A percentile compares a stretch with the other conserved stretches of the same genome.
Evolutionary conservation across 2,888 invertebrate genomes (phyloP).

Genomic region (Gibbula magus): DNA sequence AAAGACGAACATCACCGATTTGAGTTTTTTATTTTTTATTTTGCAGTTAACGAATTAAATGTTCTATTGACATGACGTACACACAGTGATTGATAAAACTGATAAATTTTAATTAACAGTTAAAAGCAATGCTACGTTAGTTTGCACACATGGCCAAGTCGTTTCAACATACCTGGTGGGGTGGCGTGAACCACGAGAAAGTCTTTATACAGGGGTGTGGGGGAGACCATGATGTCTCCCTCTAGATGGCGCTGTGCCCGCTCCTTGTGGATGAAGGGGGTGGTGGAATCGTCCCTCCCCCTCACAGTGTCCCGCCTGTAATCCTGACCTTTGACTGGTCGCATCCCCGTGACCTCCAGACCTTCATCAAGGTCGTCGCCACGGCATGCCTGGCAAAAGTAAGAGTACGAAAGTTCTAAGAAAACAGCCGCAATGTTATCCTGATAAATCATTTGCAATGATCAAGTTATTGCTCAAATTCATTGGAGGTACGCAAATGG

Average conservation of each 20-base stretch:
- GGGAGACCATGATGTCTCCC: constrained; percentile 28
- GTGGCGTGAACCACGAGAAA: constrained; percentile 60
- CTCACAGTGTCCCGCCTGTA: not conserved
- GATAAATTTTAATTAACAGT: too few species aligned
- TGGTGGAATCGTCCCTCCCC: not conserved
- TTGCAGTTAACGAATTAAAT: too few species aligned
- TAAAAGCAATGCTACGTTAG: too few species aligned
- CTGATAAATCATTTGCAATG: too few species aligned
- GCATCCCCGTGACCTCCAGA: constrained; percentile 34
- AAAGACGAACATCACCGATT: too few species aligned
- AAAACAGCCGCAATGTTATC: too few species aligned
- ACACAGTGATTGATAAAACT: too few species aligned
- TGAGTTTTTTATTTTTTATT: too few species aligned
- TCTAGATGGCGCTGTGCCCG: not conserved
- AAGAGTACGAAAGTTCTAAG: not conserved
- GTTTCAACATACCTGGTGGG: constrained; percentile 51
- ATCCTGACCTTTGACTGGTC: not conserved
- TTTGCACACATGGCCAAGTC: too few species aligned
- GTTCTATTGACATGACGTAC: too few species aligned
- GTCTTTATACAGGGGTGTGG: constrained; percentile 53
- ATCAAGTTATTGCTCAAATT: too few species aligned
- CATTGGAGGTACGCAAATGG: too few species aligned
- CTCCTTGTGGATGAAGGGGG: not conserved
- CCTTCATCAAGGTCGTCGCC: constrained; percentile 57
- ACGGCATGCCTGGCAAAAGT: constrained; percentile 57